These are phyloP conservation scores for Trichosurus vulpecula DNA, from an alignment of 2,797 vertebrate genomes.

Conservation along the genomic window DNA sequence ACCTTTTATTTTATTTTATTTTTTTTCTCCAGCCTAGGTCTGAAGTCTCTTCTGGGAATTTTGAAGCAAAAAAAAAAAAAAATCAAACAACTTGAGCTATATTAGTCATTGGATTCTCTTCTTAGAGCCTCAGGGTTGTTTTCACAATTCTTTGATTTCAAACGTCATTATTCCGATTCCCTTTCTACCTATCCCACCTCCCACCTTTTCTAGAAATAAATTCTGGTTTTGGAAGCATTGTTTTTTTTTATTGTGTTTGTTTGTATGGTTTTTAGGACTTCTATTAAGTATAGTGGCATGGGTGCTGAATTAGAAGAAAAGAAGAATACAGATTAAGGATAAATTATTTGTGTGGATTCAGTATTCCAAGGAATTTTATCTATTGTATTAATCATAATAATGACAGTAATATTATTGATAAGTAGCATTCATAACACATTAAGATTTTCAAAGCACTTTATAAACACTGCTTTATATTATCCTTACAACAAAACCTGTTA, in stretches of 20 bases:
- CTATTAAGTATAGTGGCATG: neutral
- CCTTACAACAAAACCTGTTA: neutral
- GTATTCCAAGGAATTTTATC: neutral
- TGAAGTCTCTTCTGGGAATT: neutral
- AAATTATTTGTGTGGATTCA: neutral
- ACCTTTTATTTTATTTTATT: neutral
- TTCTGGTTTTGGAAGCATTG: neutral
- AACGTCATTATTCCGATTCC: neutral
- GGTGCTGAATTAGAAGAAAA: neutral
- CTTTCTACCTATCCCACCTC: neutral
- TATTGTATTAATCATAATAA: neutral
- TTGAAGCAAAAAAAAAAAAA: neutral
- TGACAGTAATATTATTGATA: neutral
- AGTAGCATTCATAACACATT: neutral
- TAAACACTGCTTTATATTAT: neutral
- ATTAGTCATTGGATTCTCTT: neutral
- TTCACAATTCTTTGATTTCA: conserved; percentile 11
- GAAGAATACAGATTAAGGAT: neutral
- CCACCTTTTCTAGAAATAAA: neutral
- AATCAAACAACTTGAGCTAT: neutral
- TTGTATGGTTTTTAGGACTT: neutral
- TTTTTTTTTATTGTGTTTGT: neutral
- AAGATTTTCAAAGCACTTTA: neutral
- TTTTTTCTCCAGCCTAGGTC: neutral
- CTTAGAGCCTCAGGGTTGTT: neutral